These are phyloP conservation scores for Nothura maculosa DNA, from an alignment of 2,797 vertebrate species.

Conservation along the genomic window DNA sequence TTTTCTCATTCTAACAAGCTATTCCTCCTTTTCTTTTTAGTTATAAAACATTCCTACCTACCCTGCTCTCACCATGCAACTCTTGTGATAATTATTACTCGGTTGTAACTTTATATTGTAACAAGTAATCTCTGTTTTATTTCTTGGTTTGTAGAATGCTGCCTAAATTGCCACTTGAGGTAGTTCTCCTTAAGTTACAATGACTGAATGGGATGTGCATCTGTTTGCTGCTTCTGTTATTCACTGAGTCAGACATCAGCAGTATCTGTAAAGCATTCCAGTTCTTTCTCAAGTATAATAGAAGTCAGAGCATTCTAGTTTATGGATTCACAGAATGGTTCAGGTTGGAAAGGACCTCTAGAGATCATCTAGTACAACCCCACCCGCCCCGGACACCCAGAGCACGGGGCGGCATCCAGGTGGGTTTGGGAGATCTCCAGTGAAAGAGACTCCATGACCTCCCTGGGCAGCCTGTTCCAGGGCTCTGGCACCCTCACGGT, in stretches of 20 bases:
- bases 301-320: background rate
- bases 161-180: background rate
- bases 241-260: background rate
- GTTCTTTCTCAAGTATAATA: background rate
- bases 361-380: no score
- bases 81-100: constrained; percentile 29
- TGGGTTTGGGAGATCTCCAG: no score
- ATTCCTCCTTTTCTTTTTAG: constrained; percentile 23
- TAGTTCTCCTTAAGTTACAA: constrained; percentile 16
- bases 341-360: no score
- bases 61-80: constrained; percentile 31
- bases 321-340: no score
- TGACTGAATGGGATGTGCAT: background rate
- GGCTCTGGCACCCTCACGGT: no score
- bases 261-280: background rate
- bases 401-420: no score
- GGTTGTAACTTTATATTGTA: constrained; percentile 25
- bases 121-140: constrained; percentile 25
- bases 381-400: no score
- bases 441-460: no score
- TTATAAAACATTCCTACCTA: constrained; percentile 30
- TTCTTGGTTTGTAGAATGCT: constrained; percentile 35
- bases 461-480: no score
- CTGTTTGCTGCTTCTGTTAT: constrained; percentile 1
- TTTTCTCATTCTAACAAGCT: constrained; percentile 4